These are phyloP conservation scores for Gymnobelideus leadbeateri DNA, from an alignment of 2,113 vertebrate species.

Conservation along the genomic window DNA sequence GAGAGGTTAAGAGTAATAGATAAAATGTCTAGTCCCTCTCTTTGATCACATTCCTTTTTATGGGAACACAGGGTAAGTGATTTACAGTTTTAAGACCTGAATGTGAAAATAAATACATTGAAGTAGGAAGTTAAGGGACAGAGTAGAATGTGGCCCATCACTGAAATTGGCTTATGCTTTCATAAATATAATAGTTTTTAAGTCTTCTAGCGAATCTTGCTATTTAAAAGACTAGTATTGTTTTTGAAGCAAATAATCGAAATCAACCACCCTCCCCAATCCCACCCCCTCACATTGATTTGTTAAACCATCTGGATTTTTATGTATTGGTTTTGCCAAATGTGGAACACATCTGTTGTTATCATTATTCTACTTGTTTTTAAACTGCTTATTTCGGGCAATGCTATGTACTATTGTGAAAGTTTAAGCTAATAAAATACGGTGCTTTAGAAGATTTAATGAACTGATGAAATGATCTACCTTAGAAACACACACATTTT, in stretches of 20 bases:
- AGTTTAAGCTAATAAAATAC: background rate
- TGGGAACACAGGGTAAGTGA: background rate
- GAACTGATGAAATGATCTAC: background rate
- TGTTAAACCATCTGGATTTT: constrained; percentile 41
- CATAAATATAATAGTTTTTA: background rate
- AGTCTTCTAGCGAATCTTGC: background rate
- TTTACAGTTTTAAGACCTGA: background rate
- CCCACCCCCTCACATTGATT: background rate
- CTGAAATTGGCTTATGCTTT: background rate
- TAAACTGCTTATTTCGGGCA: background rate
- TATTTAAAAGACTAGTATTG: background rate
- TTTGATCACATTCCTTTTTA: background rate
- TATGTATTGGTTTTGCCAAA: background rate
- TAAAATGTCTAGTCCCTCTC: background rate
- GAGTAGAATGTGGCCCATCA: background rate
- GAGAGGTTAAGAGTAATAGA: background rate
- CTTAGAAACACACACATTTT: background rate
- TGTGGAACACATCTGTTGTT: background rate
- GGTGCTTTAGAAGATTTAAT: background rate
- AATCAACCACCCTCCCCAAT: background rate
- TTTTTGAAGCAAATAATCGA: background rate
- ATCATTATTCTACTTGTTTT: background rate
- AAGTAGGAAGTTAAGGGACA: background rate
- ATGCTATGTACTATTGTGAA: background rate
- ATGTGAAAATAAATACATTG: background rate